Conservation (phyloP, 23 tunicate genomes). For the Trididemnum clinides region DNA sequence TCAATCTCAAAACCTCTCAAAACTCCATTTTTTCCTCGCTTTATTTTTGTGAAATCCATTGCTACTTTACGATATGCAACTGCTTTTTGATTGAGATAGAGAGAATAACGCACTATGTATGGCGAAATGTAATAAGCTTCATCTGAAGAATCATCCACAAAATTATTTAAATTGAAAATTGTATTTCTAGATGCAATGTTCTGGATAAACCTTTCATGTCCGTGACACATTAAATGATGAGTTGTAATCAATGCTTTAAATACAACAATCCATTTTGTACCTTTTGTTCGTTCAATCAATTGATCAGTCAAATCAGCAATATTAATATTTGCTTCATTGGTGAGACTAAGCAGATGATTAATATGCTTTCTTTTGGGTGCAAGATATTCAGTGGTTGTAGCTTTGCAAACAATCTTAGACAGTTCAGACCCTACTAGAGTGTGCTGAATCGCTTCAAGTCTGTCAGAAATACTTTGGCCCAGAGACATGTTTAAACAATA, state of each 20-base stretch:
- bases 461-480: conserved; percentile 95
- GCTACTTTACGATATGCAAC: conserved; percentile 91
- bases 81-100: conserved; percentile 91
- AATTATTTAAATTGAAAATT: conserved; percentile 60
- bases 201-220: conserved; percentile 90
- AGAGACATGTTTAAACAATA: too few species aligned
- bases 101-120: conserved; percentile 77
- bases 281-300: conserved; percentile 86
- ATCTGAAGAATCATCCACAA: conserved; percentile 74
- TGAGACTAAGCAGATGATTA: conserved; percentile 75
- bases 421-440: conserved; percentile 91
- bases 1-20: conserved; percentile 53
- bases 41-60: conserved; percentile 87
- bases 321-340: conserved; percentile 85
- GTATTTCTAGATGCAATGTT: conserved; percentile 87
- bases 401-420: conserved; percentile 92
- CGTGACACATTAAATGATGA: conserved; percentile 95
- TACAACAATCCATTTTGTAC: conserved; percentile 90
- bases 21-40: conserved; percentile 73
- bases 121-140: conserved; percentile 97
- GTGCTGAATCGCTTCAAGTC: conserved; percentile 94
- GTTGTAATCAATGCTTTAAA: conserved; percentile 89
- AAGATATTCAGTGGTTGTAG: conserved; percentile 86
- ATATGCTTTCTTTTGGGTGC: conserved; percentile 98
- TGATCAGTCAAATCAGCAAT: conserved; percentile 88